Conservation (phyloP, 2,113 vertebrate genomes). For the Cottus gobio region DNA sequence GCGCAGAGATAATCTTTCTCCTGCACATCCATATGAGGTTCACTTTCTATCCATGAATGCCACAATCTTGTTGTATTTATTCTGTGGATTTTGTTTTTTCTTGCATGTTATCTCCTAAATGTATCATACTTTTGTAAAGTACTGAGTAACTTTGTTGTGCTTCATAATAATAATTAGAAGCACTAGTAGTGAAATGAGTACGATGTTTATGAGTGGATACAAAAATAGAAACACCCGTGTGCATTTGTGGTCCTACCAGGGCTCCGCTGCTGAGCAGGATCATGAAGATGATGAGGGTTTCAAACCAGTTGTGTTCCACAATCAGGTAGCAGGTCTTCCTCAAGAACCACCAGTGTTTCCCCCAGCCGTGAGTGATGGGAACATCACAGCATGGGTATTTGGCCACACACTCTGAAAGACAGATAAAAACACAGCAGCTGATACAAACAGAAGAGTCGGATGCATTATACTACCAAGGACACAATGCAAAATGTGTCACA, state of each 20-base stretch:
- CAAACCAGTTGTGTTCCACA: conserved; percentile 99
- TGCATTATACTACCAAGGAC: neutral
- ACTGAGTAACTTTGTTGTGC: neutral
- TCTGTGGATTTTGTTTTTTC: neutral
- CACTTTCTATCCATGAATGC: neutral
- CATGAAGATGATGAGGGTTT: conserved; percentile 99
- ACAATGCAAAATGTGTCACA: neutral
- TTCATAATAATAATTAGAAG: neutral
- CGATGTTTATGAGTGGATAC: neutral
- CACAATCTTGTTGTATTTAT: conserved; percentile 2
- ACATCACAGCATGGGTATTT: conserved; percentile 95
- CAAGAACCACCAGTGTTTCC: conserved; percentile 97
- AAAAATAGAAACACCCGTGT: neutral
- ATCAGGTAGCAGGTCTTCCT: conserved; percentile 98
- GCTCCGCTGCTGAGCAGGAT: conserved; percentile 98
- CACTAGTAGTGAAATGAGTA: neutral
- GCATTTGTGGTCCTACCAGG: conserved; percentile 84
- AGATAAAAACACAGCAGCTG: conserved; percentile 28
- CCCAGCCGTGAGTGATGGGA: conserved; percentile 93
- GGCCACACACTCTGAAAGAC: conserved; percentile 88
- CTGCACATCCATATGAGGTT: conserved; percentile 13
- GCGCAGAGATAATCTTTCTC: conserved; percentile 35
- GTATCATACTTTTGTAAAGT: neutral
- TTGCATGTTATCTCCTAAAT: neutral
- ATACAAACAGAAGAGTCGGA: neutral